Conservation (phyloP, 1,140 invertebrate genomes). For the Akabosia matsudoensis region DNA sequence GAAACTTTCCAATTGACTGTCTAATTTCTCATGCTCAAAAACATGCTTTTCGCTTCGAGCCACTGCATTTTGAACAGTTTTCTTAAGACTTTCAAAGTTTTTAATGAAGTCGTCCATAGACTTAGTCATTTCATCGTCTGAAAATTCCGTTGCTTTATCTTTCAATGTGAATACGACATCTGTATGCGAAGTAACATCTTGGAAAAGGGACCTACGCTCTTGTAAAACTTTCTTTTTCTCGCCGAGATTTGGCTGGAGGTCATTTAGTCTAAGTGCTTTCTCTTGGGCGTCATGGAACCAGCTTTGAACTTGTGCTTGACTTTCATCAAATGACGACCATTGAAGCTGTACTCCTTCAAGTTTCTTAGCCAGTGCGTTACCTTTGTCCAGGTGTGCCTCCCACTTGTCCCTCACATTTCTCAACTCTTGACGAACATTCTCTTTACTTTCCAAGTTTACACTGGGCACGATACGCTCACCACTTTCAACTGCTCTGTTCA, state of each 20-base stretch:
- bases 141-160: slow-evolving; percentile 67
- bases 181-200: slow-evolving; percentile 78
- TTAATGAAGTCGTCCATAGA: slow-evolving; percentile 67
- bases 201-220: slow-evolving; percentile 67
- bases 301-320: slow-evolving; percentile 65
- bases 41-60: slow-evolving; percentile 67
- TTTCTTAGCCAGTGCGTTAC: slow-evolving; percentile 78
- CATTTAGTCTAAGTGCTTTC: slow-evolving; percentile 62
- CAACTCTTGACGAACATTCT: slow-evolving; percentile 75
- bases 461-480: slow-evolving; percentile 83
- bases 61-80: slow-evolving; percentile 66
- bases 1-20: slow-evolving; percentile 70
- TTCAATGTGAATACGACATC: slow-evolving; percentile 72
- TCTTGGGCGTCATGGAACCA: slow-evolving; percentile 73
- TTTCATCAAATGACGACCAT: slow-evolving; percentile 85
- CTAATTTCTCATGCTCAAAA: slow-evolving; percentile 74
- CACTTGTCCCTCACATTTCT: slow-evolving; percentile 74
- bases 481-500: slow-evolving; percentile 76
- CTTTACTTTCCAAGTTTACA: slow-evolving; percentile 79
- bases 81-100: slow-evolving; percentile 65
- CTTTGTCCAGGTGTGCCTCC: slow-evolving; percentile 76
- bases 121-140: slow-evolving; percentile 69
- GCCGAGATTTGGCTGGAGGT: slow-evolving; percentile 70
- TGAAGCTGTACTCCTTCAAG: slow-evolving; percentile 82
- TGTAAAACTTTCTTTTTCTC: slow-evolving; percentile 83